A percentile compares a stretch with the other conserved stretches of the same genome.
These are phyloP conservation scores for Musca vetustissima DNA, from an alignment of 1,140 invertebrate genomes.

Conservation along the genomic window DNA sequence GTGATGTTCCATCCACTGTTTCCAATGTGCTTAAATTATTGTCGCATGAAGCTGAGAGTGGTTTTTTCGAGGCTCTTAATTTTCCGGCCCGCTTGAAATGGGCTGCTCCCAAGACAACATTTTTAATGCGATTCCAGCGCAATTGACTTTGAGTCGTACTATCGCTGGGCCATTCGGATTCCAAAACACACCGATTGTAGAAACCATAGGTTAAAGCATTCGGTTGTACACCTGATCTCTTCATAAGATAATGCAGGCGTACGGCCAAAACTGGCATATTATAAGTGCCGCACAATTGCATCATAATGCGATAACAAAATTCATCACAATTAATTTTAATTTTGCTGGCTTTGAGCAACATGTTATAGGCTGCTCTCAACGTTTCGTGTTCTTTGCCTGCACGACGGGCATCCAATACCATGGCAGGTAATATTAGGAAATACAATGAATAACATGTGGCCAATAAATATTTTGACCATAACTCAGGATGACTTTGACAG, in stretches of 20 bases:
- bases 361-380: conserved; percentile 81
- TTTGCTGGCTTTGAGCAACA: conserved; percentile 83
- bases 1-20: conserved; percentile 58
- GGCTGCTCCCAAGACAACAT: conserved; percentile 89
- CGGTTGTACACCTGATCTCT: conserved; percentile 87
- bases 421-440: conserved; percentile 91
- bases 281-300: conserved; percentile 96
- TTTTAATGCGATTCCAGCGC: conserved; percentile 92
- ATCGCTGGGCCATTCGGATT: conserved; percentile 91
- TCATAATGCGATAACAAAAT: conserved; percentile 96
- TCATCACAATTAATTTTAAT: conserved; percentile 86
- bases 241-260: conserved; percentile 93
- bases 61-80: conserved; percentile 58
- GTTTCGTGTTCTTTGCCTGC: conserved; percentile 73
- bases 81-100: conserved; percentile 76
- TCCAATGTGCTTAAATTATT: conserved; percentile 57
- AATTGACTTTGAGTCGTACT: conserved; percentile 77
- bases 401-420: conserved; percentile 59
- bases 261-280: conserved; percentile 92
- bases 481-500: conserved; percentile 73
- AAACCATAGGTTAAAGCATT: conserved; percentile 97
- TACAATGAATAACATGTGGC: conserved; percentile 93
- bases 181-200: conserved; percentile 78
- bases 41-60: conserved; percentile 47
- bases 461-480: conserved; percentile 90